A percentile compares a stretch with the other conserved stretches of the same genome.
These are phyloP conservation scores for Limnephilus rhombicus DNA, from an alignment of 2,888 invertebrate species.

Conservation along the genomic window DNA sequence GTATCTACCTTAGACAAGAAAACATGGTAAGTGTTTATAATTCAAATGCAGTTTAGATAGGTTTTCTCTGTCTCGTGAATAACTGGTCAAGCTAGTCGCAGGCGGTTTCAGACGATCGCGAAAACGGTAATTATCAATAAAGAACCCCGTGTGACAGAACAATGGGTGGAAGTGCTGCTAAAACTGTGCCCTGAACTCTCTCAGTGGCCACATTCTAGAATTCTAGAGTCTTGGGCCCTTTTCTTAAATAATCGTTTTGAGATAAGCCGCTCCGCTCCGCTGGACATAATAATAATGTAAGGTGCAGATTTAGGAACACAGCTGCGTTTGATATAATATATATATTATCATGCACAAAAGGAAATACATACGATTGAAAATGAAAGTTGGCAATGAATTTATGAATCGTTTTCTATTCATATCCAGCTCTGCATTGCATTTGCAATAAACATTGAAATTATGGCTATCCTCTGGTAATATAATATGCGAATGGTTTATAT, in stretches of 20 bases:
- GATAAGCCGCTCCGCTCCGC: neutral
- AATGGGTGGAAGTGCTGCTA: slow-evolving; percentile 32
- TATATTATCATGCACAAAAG: neutral
- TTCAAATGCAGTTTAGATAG: neutral
- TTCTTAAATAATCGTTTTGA: slow-evolving; percentile 13
- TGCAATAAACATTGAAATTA: no score
- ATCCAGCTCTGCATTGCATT: neutral
- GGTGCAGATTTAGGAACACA: neutral
- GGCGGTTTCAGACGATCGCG: slow-evolving; percentile 27
- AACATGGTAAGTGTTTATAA: neutral
- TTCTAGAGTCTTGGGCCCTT: slow-evolving; percentile 6
- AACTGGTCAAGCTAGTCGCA: slow-evolving; percentile 17
- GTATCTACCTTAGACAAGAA: neutral
- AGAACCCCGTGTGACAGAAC: slow-evolving; percentile 35
- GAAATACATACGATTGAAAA: neutral
- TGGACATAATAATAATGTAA: slow-evolving; percentile 1
- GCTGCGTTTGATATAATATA: neutral
- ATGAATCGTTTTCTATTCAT: neutral
- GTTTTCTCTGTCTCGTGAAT: neutral
- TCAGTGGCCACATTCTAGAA: slow-evolving; percentile 13
- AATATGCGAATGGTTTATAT: no score
- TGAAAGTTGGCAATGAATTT: neutral
- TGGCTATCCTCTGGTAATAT: no score
- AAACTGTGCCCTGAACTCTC: slow-evolving; percentile 37
- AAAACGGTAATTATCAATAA: slow-evolving; percentile 41